phyloP scores from a whole-genome alignment of 2,113 vertebrate species.

The Mugil cephalus region DNA sequence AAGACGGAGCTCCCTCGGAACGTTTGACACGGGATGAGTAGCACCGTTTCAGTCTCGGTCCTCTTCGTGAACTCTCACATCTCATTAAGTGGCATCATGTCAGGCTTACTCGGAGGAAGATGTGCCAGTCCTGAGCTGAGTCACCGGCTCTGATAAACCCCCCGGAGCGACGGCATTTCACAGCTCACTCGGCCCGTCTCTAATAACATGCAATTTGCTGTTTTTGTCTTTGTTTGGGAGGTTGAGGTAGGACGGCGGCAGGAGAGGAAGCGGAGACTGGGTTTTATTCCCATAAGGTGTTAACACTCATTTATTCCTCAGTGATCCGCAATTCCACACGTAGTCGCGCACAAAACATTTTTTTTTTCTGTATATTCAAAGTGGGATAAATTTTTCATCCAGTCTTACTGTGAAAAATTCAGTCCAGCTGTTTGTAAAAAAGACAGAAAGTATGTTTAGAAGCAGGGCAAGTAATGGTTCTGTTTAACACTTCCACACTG shows the following conservation, averaged over 20 bases:
- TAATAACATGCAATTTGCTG: slow-evolving; percentile 23
- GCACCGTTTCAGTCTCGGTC: slow-evolving; percentile 25
- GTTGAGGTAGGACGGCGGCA: neutral
- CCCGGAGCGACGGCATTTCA: slow-evolving; percentile 36
- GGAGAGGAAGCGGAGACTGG: neutral
- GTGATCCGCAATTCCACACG: slow-evolving; percentile 40
- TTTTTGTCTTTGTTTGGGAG: slow-evolving; percentile 19
- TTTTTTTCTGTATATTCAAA: slow-evolving; percentile 13
- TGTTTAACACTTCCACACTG: slow-evolving; percentile 7
- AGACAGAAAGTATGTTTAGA: neutral
- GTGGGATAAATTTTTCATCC: slow-evolving; percentile 12
- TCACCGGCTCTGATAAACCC: slow-evolving; percentile 25
- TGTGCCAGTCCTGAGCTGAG: slow-evolving; percentile 46
- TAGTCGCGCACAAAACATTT: slow-evolving; percentile 8
- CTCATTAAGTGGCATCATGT: slow-evolving; percentile 58
- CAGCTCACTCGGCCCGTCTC: slow-evolving; percentile 29
- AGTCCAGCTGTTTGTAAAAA: neutral
- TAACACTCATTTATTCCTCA: slow-evolving; percentile 24
- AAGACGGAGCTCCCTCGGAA: slow-evolving; percentile 13
- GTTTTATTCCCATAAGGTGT: slow-evolving; percentile 19
- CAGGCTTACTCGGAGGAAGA: slow-evolving; percentile 35
- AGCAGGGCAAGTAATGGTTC: neutral
- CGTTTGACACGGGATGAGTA: slow-evolving; percentile 16
- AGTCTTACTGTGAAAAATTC: slow-evolving; percentile 38
- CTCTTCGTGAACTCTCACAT: slow-evolving; percentile 12